Conservation (phyloP, 2,113 vertebrate species). For the Cacatua alba region DNA sequence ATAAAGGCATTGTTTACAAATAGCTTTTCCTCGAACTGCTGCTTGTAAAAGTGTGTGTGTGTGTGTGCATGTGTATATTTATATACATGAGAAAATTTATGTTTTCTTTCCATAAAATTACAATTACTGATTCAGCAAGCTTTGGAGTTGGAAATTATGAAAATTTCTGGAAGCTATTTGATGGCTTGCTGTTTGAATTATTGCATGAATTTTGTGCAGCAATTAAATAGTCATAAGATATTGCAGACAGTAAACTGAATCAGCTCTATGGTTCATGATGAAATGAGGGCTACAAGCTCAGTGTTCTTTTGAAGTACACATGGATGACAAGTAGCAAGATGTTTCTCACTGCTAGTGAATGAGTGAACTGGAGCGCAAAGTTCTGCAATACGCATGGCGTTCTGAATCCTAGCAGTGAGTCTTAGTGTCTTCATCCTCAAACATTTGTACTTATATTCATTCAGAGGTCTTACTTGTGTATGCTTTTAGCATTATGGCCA, state of each 20-base stretch:
- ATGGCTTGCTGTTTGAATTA: background rate
- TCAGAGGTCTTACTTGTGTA: background rate
- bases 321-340: background rate
- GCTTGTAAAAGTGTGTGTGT: background rate
- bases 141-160: background rate
- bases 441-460: background rate
- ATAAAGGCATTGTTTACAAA: background rate
- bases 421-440: background rate
- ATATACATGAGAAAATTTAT: background rate
- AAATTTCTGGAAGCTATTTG: background rate
- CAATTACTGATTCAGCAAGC: background rate
- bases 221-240: background rate
- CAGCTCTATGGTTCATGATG: background rate
- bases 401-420: background rate
- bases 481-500: background rate
- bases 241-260: background rate
- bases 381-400: background rate
- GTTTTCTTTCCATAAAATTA: background rate
- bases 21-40: background rate
- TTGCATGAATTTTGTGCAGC: background rate
- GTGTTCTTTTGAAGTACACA: background rate
- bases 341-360: background rate
- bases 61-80: background rate
- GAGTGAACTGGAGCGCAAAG: background rate
- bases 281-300: background rate